phyloP scores from a whole-genome alignment of 2,888 invertebrate species.

The Spodoptera exigua region DNA sequence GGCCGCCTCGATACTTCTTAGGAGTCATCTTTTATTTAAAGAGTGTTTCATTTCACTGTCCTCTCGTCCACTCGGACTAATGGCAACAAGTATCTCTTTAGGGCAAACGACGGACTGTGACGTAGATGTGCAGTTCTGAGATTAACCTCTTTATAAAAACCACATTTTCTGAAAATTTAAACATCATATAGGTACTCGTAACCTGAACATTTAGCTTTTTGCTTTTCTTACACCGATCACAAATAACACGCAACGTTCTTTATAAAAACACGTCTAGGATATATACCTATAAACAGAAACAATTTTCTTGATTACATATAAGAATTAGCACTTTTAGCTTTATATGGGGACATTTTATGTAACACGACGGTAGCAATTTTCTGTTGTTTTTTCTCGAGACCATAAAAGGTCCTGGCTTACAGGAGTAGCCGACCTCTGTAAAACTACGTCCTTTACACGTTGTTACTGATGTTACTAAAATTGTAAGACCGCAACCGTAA shows the following conservation, averaged over 20 bases:
- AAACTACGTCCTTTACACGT: conserved; percentile 23
- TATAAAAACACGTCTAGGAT: too few species aligned
- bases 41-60: conserved; percentile 70
- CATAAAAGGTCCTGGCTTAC: conserved; percentile 16
- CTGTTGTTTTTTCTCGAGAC: conserved; percentile 7
- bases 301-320: too few species aligned
- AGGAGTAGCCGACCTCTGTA: conserved; percentile 13
- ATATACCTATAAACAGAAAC: too few species aligned
- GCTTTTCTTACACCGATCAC: too few species aligned
- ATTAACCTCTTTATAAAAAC: too few species aligned
- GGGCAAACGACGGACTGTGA: conserved; percentile 9
- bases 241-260: too few species aligned
- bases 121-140: conserved; percentile 17
- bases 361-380: conserved; percentile 4
- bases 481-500: conserved; percentile 6
- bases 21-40: conserved; percentile 77
- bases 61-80: conserved; percentile 47
- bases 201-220: too few species aligned
- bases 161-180: too few species aligned
- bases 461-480: conserved; percentile 17
- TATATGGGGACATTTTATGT: not conserved
- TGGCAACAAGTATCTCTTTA: conserved; percentile 41
- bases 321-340: too few species aligned
- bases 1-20: conserved; percentile 57
- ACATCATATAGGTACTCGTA: too few species aligned